phyloP scores from a whole-genome alignment of 2,113 vertebrate genomes.

The Mesitornis unicolor region DNA sequence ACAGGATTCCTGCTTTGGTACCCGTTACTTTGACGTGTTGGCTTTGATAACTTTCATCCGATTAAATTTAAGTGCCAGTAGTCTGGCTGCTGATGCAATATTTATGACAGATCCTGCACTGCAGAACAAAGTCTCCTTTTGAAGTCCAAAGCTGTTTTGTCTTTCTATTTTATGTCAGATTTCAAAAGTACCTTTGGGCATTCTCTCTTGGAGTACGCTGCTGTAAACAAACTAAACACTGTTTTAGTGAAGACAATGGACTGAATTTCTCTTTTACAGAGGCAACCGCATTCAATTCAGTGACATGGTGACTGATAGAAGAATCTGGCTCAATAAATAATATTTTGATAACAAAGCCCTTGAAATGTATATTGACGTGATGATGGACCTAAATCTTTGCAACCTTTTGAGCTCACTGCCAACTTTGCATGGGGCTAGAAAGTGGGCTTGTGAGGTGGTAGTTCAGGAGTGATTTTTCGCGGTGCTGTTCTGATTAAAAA shows the following conservation, averaged over 20 bases:
- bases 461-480: neutral
- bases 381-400: neutral
- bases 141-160: neutral
- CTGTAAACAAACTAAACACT: neutral
- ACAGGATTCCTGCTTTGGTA: neutral
- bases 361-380: neutral
- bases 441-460: neutral
- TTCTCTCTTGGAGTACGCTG: neutral
- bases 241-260: neutral
- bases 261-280: neutral
- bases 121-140: neutral
- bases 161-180: neutral
- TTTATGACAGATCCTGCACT: neutral
- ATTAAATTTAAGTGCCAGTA: neutral
- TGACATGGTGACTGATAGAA: neutral
- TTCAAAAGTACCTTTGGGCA: constrained; percentile 19
- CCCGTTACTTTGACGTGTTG: neutral
- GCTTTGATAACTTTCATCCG: neutral
- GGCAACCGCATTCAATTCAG: neutral
- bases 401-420: neutral
- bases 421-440: neutral
- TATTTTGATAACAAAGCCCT: neutral
- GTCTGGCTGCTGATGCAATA: neutral
- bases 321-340: neutral
- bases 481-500: neutral